Evolutionary conservation across 92 coral and sea anemone species (phyloP), one percentile per base, ranked within the genome.

Genomic region (Actinostola sp.): DNA sequence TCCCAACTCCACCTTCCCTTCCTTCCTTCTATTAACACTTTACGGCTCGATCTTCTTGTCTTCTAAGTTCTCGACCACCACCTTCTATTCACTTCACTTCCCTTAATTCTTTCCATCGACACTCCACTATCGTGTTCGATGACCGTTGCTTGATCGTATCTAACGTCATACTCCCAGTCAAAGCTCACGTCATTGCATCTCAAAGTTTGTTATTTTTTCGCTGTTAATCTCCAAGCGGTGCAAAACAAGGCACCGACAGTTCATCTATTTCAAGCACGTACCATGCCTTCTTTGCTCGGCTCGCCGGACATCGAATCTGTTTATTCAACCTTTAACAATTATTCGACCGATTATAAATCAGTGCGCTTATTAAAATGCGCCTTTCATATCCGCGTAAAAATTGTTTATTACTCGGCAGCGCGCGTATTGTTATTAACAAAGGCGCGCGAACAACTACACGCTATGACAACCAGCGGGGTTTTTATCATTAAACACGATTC

Each of bases 311-410:
- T 39, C 45, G 8, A 39, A 46, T 46, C 3, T 64, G 70, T 64
- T 64, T 64, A 64, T 64, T 25, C 70, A 64, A 64, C 55, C 70
- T 43, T 19, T 24, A 54, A 6, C 72, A 46, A 67, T 45, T 67
- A 67, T 43, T 12, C 46, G 28, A 35, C 15, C 66, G 66, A 61
- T 34, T n/a, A n/a, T 30, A 61, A 61, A 16, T 24, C 42, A 16
- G 4, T 0, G 14, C 16, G 66, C 19, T 61, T 61, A 68, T 68
- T 68, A 68, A 68, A 68, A 46, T n/a, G 28, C 31, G 32, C 61
- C 24, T 31, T 20, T 51, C 48, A 68, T 68, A 32, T 33, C 33
- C 62, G 62, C 29, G 74, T 17, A 2, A 68, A 8, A 51, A 26
- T 50, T 68, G 62, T 68, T 50, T 52, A 68, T 25, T 12, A 1